Evolutionary conservation across 1,140 invertebrate species (phyloP), one percentile per base, ranked within the genome.

Genomic region (Tetramorium alpestre): DNA sequence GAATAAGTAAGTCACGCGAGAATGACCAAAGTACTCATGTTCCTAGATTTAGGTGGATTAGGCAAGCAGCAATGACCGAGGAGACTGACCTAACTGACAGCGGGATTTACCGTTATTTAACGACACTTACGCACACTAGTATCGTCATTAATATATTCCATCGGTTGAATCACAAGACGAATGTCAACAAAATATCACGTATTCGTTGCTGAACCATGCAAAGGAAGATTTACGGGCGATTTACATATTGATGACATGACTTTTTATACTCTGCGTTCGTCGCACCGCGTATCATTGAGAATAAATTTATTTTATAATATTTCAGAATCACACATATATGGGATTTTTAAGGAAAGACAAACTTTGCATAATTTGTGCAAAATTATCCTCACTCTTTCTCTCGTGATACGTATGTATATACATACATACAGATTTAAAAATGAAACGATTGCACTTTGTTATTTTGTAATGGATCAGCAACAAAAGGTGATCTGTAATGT

Each of bases 81-180:
- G 67, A 60, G 82, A 89, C 41, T 89, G 87, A 89, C 75, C 75
- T 25, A 56, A 44, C 56, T 18, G 25, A n/a, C 60, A 70, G 47
- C n/a, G 22, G 49, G 10, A 18, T 54, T 88, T 89, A 89, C 82
- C 56, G 69, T 88, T 89, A 89, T 81, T 86, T 86, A 89, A 80
- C 51, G 67, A 51, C 67, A 22, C 18, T 65, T 38, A 25, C 16
- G 11, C 25, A 51, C 28, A n/a, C 28, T 18, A 41, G 64, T 65
- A 47, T 54, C 25, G 38, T n/a, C 60, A 86, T 89, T 89, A 88
- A 88, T 86, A 88, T 86, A 88, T 89, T 89, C 69, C 13, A 22
- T 22, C 60, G 70, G 58, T 78, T 51, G 60, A 72, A 75, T 73
- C 49, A 18, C 6, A 28, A 5, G 22, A 28, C 13, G 25, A n/a